A percentile compares a stretch with the other conserved stretches of the same genome.
Conservation (phyloP, 1,140 invertebrate genomes). For the Coenobita brevimanus region DNA sequence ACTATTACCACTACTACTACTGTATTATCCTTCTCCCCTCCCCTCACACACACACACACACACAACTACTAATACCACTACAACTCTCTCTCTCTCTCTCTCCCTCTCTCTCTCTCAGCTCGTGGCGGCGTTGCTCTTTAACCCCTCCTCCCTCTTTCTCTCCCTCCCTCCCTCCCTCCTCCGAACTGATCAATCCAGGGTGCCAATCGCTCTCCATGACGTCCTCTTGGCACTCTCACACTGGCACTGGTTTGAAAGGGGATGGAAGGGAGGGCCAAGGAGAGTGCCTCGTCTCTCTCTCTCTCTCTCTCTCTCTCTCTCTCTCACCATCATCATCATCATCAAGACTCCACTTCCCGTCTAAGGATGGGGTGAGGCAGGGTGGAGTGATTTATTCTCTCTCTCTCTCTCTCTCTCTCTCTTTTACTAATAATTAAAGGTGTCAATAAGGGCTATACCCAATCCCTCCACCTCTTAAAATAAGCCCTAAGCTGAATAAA, state of each 20-base stretch:
- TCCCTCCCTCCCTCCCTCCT: conserved; percentile 4
- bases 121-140: background rate
- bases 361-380: too few species aligned
- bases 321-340: too few species aligned
- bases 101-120: conserved; percentile 40
- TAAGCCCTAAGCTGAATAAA: too few species aligned
- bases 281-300: background rate
- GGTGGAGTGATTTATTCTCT: too few species aligned
- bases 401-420: too few species aligned
- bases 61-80: background rate
- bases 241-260: conserved; percentile 41
- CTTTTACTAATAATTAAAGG: too few species aligned
- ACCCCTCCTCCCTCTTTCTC: background rate
- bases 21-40: conserved; percentile 10
- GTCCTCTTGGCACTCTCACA: conserved; percentile 57
- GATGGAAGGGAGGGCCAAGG: conserved; percentile 9
- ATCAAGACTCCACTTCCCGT: too few species aligned
- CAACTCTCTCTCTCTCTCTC: background rate
- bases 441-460: too few species aligned
- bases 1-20: too few species aligned
- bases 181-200: conserved; percentile 59
- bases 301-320: too few species aligned
- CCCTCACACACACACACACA: background rate
- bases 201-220: conserved; percentile 64
- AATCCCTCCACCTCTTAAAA: too few species aligned